Conservation (phyloP, 2,797 vertebrate species). For the Borostomias antarcticus region DNA sequence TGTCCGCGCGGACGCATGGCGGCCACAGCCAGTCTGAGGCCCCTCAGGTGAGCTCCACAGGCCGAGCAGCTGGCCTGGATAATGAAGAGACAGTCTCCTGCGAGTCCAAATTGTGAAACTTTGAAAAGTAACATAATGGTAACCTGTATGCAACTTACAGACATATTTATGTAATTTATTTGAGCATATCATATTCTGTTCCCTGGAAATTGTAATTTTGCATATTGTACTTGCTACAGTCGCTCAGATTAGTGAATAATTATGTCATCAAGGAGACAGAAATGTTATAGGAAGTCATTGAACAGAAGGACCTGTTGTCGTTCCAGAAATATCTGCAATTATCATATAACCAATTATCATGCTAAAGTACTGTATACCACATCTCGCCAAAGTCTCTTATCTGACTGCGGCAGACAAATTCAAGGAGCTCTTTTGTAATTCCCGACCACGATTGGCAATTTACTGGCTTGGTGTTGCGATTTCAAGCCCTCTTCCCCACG, state of each 20-base stretch:
- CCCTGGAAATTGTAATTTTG: not conserved
- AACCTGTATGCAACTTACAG: not conserved
- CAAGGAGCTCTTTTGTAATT: constrained; percentile 36
- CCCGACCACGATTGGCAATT: constrained; percentile 39
- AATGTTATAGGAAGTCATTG: constrained; percentile 3
- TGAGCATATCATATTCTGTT: not conserved
- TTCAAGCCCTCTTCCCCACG: constrained; percentile 33
- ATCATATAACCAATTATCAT: not conserved
- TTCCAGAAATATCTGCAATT: not conserved
- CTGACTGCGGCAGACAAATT: constrained; percentile 22
- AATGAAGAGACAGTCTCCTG: constrained; percentile 24
- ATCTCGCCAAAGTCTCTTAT: constrained; percentile 10
- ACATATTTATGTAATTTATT: too few species aligned
- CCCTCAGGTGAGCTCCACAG: constrained; percentile 50
- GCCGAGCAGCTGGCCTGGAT: constrained; percentile 40
- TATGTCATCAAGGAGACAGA: not conserved
- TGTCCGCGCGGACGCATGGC: constrained; percentile 52
- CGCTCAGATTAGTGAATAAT: not conserved
- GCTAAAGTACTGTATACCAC: not conserved
- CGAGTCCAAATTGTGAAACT: constrained; percentile 18
- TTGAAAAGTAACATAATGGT: not conserved
- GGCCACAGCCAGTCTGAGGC: constrained; percentile 33
- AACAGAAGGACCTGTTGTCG: not conserved
- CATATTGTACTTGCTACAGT: not conserved
- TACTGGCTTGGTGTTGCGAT: constrained; percentile 32